Evolutionary conservation across 2,888 invertebrate species (phyloP).

Genomic region (Pyrochroa serraticornis): DNA sequence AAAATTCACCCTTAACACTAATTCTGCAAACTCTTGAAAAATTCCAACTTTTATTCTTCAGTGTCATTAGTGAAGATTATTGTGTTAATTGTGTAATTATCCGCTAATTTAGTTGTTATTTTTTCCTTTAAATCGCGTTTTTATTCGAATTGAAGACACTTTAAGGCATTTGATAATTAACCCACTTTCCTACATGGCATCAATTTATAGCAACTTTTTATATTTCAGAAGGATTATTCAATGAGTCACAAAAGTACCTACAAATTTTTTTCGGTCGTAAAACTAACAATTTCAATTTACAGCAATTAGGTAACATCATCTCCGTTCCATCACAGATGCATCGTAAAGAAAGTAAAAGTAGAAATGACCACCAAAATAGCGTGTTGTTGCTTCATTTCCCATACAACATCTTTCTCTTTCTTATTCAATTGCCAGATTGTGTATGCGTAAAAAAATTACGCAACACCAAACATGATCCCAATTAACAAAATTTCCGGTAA

Average conservation of each 20-base stretch:
- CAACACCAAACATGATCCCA: constrained; percentile 5
- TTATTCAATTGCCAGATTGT: constrained; percentile 14
- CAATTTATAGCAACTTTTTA: background rate
- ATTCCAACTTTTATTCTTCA: too few relatives aligned
- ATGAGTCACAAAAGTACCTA: background rate
- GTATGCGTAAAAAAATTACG: constrained; percentile 8
- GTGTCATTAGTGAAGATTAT: too few relatives aligned
- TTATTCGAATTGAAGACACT: background rate
- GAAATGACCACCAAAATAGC: constrained; percentile 2
- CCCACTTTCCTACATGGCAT: constrained; percentile 2
- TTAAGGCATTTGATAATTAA: background rate
- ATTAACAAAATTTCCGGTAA: constrained; percentile 1
- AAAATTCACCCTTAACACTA: too few relatives aligned
- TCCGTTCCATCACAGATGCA: too few relatives aligned
- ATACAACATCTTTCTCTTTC: constrained; percentile 17
- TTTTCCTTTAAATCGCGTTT: background rate
- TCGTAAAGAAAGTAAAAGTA: constrained; percentile 21
- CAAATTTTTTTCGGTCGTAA: too few relatives aligned
- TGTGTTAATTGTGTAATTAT: too few relatives aligned
- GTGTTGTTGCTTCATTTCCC: constrained; percentile 21
- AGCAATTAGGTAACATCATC: too few relatives aligned
- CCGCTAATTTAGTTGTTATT: too few relatives aligned
- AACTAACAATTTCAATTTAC: too few relatives aligned
- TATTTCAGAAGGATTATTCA: background rate
- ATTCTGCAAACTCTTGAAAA: too few relatives aligned